A percentile compares a stretch with the other conserved stretches of the same genome.
phyloP scores from a whole-genome alignment of 2,113 vertebrate genomes.

The Burhinus bistriatus region DNA sequence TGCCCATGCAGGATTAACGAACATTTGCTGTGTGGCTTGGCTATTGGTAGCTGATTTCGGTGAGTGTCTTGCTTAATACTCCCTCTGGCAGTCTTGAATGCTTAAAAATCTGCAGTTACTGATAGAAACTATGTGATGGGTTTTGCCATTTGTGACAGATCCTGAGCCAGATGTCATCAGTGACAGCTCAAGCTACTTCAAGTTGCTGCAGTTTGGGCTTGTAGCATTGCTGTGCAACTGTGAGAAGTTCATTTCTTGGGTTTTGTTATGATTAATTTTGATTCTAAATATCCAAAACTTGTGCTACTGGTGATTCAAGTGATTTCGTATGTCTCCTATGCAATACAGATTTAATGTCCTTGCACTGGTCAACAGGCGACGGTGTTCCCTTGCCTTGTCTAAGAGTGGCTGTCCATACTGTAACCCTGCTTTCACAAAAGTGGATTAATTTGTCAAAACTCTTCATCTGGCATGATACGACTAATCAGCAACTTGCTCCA shows the following conservation, averaged over 20 bases:
- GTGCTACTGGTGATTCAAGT: background rate
- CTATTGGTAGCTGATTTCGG: background rate
- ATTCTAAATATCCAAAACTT: background rate
- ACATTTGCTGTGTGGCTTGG: background rate
- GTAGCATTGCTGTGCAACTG: too few relatives aligned
- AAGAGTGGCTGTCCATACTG: rapidly evolving
- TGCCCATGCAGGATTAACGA: background rate
- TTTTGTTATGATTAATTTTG: background rate
- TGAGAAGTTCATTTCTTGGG: background rate
- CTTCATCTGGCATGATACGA: background rate
- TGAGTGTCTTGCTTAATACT: background rate
- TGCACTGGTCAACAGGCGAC: background rate
- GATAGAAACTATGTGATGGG: background rate
- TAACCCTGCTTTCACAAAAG: background rate
- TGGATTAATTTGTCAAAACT: background rate
- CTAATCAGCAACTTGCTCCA: background rate
- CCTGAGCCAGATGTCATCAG: background rate
- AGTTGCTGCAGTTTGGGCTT: background rate
- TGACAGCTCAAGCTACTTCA: background rate
- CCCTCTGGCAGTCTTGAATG: background rate
- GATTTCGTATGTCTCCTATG: background rate
- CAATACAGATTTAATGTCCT: background rate
- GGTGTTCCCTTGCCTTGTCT: background rate
- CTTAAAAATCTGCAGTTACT: background rate
- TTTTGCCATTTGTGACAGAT: background rate